Percentiles rank a stretch among this genome's conserved stretches.
phyloP scores from a whole-genome alignment of 2,888 invertebrate genomes.

The Pachydiplax longipennis region DNA sequence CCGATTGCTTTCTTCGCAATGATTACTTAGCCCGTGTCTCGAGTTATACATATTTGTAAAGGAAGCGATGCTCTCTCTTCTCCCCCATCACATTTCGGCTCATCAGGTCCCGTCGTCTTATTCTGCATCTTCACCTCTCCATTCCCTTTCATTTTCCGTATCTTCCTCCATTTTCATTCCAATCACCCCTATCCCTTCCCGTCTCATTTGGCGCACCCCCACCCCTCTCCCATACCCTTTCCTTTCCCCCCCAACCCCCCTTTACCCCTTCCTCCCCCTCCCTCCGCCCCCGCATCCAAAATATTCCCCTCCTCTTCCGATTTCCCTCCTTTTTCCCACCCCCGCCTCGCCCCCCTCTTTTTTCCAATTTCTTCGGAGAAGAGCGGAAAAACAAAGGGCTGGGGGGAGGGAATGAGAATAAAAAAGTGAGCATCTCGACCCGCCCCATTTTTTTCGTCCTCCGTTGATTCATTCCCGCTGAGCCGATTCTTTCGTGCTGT shows the following conservation, averaged over 20 bases:
- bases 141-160: constrained; percentile 22
- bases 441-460: neutral
- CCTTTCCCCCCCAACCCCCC: neutral
- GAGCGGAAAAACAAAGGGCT: constrained; percentile 18
- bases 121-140: neutral
- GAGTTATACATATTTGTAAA: neutral
- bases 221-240: constrained; percentile 3
- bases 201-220: constrained; percentile 42
- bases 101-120: neutral
- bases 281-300: constrained; percentile 6
- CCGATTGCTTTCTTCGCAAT: neutral
- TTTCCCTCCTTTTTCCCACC: neutral
- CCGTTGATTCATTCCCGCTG: constrained; percentile 36
- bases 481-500: constrained; percentile 36
- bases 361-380: constrained; percentile 42
- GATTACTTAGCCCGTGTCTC: neutral
- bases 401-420: neutral
- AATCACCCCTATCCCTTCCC: constrained; percentile 44
- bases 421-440: constrained; percentile 1
- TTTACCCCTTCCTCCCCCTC: neutral
- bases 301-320: neutral
- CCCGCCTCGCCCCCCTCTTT: neutral
- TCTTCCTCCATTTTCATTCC: constrained; percentile 45
- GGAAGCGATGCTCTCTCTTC: neutral
- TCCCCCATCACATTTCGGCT: neutral